A percentile compares a stretch with the other conserved stretches of the same genome.
These are phyloP conservation scores for Diarsia mendica DNA, from an alignment of 2,888 invertebrate species.

Conservation along the genomic window DNA sequence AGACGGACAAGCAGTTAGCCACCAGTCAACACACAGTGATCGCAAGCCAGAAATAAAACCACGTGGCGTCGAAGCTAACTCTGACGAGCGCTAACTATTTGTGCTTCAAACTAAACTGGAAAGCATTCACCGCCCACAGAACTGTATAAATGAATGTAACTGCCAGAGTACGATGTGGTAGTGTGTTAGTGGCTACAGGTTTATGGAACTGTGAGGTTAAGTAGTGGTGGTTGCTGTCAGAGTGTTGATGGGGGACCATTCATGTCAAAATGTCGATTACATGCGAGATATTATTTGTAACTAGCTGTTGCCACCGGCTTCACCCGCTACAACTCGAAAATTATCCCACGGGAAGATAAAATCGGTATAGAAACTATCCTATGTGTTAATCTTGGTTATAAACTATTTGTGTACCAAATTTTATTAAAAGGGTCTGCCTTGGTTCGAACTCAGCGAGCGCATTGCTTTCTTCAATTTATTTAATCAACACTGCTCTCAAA, in stretches of 20 bases:
- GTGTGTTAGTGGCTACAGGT: not conserved
- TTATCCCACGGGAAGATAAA: too few species aligned
- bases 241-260: not conserved
- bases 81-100: not conserved
- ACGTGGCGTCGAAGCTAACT: not conserved
- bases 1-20: not conserved
- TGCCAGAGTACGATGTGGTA: not conserved
- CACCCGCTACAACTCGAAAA: too few species aligned
- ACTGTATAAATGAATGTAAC: not conserved
- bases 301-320: too few species aligned
- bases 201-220: not conserved
- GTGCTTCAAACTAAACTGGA: not conserved
- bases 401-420: too few species aligned
- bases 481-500: not conserved
- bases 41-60: not conserved
- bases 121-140: conserved; percentile 4
- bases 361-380: too few species aligned
- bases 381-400: too few species aligned
- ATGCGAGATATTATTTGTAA: too few species aligned
- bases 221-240: not conserved
- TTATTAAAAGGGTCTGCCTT: too few species aligned
- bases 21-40: conserved; percentile 13
- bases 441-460: not conserved
- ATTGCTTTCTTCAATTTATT: not conserved
- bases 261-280: too few species aligned